Evolutionary conservation across 1,140 invertebrate species (phyloP).

Genomic region (Achatina immaculata): DNA sequence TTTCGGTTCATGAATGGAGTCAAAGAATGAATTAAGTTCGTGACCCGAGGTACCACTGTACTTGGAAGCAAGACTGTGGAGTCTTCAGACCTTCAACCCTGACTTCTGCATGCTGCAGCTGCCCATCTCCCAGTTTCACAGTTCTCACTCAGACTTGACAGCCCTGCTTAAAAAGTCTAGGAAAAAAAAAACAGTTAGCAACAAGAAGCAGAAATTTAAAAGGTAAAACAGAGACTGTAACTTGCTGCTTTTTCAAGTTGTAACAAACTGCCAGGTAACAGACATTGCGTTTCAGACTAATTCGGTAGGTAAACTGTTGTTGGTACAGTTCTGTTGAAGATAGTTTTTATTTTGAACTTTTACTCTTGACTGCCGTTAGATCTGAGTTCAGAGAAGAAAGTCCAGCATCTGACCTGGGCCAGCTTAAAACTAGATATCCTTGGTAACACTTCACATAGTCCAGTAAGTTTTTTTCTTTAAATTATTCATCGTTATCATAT

Average conservation of each 20-base stretch:
- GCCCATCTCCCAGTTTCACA: neutral
- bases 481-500: neutral
- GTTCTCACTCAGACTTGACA: too few relatives aligned
- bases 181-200: neutral
- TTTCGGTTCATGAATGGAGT: too few relatives aligned
- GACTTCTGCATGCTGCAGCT: neutral
- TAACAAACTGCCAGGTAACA: too few relatives aligned
- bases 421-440: conserved; percentile 30
- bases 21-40: too few relatives aligned
- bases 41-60: too few relatives aligned
- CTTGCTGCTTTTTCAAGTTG: too few relatives aligned
- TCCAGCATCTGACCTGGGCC: neutral
- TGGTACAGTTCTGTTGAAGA: too few relatives aligned
- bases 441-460: neutral
- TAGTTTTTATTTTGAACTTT: too few relatives aligned
- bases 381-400: neutral
- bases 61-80: neutral
- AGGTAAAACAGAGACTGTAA: neutral
- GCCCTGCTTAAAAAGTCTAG: too few relatives aligned
- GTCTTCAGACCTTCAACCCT: neutral
- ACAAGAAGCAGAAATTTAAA: neutral
- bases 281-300: too few relatives aligned
- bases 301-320: too few relatives aligned
- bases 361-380: too few relatives aligned
- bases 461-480: conserved; percentile 3